Evolutionary conservation across 2,888 invertebrate species (phyloP).

Genomic region (Nymphalis c-album): DNA sequence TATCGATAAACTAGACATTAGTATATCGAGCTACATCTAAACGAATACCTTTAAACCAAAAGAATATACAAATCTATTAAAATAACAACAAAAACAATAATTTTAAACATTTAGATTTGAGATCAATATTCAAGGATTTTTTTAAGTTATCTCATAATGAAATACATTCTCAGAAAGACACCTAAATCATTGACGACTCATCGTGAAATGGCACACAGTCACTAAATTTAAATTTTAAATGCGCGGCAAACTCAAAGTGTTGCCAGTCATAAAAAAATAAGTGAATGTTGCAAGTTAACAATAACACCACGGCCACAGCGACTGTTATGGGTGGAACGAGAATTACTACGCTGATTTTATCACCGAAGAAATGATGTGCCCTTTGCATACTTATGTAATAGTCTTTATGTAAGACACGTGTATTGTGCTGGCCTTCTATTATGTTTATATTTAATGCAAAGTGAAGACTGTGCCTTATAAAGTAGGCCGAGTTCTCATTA

Average conservation of each 20-base stretch:
- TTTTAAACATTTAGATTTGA: too few species aligned
- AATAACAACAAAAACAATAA: too few species aligned
- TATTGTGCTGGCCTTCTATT: conserved; percentile 32
- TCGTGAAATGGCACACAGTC: conserved; percentile 23
- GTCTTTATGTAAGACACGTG: conserved; percentile 32
- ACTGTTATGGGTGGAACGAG: conserved; percentile 25
- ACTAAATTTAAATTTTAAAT: conserved; percentile 26
- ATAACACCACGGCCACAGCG: conserved; percentile 7
- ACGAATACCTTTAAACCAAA: too few species aligned
- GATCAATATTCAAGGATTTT: too few species aligned
- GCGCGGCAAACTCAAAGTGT: conserved; percentile 33
- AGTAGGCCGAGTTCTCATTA: conserved; percentile 32
- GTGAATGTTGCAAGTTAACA: conserved; percentile 22
- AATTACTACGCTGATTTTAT: conserved; percentile 26
- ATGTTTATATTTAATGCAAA: conserved; percentile 32
- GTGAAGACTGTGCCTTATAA: conserved; percentile 28
- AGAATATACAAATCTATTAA: too few species aligned
- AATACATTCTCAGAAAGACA: conserved; percentile 7
- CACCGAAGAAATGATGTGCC: conserved; percentile 32
- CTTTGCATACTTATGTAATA: conserved; percentile 36
- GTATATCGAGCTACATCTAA: too few species aligned
- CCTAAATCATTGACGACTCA: neutral
- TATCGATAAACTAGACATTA: too few species aligned
- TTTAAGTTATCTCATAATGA: neutral
- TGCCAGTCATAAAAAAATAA: conserved; percentile 39